Evolutionary conservation across 1,140 invertebrate genomes (phyloP).

Genomic region (Vanessa atalanta): DNA sequence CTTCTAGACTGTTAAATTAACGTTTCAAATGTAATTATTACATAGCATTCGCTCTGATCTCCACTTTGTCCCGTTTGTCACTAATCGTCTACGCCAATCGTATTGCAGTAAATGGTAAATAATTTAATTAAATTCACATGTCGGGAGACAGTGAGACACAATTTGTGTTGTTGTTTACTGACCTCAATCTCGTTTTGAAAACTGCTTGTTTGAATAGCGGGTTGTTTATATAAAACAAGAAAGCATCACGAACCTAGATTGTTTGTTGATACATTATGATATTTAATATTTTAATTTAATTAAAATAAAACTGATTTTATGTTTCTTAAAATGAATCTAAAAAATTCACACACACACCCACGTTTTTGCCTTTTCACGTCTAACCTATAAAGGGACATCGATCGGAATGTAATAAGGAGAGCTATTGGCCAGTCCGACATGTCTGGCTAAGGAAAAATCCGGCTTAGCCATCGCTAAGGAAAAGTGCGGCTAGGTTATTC

Average conservation of each 20-base stretch:
- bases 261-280: neutral
- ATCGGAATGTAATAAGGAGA: slow-evolving; percentile 9
- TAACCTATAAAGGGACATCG: slow-evolving; percentile 5
- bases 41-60: neutral
- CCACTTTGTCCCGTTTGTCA: neutral
- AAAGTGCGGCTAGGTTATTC: neutral
- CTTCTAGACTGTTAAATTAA: too few relatives aligned
- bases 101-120: slow-evolving; percentile 32
- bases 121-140: slow-evolving; percentile 44
- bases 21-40: neutral
- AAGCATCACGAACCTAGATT: neutral
- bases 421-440: neutral
- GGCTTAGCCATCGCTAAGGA: neutral
- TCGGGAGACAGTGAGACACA: slow-evolving; percentile 19
- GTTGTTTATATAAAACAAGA: slow-evolving; percentile 31
- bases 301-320: too few relatives aligned
- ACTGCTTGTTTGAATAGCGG: slow-evolving; percentile 14
- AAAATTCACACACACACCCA: too few relatives aligned
- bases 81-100: neutral
- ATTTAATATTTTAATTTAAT: neutral
- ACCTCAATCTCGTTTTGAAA: slow-evolving; percentile 39
- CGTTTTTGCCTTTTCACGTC: neutral
- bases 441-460: slow-evolving; percentile 6
- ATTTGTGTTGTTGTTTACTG: slow-evolving; percentile 50
- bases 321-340: too few relatives aligned